Percentiles rank a stretch among this genome's conserved stretches.
phyloP scores from a whole-genome alignment of 2,888 invertebrate species.

The Hirtodrosophila cameraria region DNA sequence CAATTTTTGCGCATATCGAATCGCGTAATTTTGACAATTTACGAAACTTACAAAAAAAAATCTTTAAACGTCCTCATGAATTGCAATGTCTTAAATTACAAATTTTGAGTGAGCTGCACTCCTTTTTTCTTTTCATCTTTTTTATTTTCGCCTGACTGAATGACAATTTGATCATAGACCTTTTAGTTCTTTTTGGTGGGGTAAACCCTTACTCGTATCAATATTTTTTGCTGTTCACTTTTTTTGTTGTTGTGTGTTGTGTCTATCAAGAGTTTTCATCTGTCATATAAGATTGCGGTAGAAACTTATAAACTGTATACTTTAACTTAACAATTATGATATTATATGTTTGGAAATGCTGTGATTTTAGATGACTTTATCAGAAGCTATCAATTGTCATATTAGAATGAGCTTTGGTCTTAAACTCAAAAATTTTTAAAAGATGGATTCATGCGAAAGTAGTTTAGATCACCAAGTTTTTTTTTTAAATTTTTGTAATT shows the following conservation, averaged over 20 bases:
- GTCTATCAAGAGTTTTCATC: too few relatives aligned
- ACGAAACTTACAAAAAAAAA: too few relatives aligned
- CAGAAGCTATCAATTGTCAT: too few relatives aligned
- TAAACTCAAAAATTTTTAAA: too few relatives aligned
- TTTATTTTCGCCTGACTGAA: slow-evolving; percentile 1
- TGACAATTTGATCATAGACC: slow-evolving; percentile 18
- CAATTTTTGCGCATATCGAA: slow-evolving; percentile 66
- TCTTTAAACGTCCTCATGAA: slow-evolving; percentile 54
- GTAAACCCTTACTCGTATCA: neutral
- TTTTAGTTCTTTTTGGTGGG: too few relatives aligned
- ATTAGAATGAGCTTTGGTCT: too few relatives aligned
- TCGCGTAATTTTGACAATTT: slow-evolving; percentile 66
- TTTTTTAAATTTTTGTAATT: too few relatives aligned
- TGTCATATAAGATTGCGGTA: neutral
- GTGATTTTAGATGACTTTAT: too few relatives aligned
- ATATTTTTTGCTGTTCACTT: neutral
- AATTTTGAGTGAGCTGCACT: slow-evolving; percentile 22
- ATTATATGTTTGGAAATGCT: too few relatives aligned
- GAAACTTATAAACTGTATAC: too few relatives aligned
- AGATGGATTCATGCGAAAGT: neutral
- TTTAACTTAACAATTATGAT: too few relatives aligned
- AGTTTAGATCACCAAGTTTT: neutral
- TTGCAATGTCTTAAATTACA: slow-evolving; percentile 70
- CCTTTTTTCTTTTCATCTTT: neutral
- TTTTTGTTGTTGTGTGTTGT: neutral